phyloP scores from a whole-genome alignment of 2,888 invertebrate species.

The Pammene aurita region DNA sequence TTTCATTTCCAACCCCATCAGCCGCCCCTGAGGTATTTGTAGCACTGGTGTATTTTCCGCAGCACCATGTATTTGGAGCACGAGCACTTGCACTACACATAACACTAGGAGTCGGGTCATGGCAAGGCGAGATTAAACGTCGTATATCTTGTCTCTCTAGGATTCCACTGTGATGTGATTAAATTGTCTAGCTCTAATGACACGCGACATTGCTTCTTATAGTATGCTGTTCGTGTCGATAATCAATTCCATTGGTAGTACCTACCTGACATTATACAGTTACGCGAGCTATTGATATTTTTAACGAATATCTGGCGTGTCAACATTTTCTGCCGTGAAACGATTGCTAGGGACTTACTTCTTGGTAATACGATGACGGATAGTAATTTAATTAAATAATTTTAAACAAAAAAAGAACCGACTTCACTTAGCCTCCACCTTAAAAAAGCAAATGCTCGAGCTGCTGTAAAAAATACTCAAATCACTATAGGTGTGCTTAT shows the following conservation, averaged over 20 bases:
- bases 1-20: conserved; percentile 37
- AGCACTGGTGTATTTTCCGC: conserved; percentile 22
- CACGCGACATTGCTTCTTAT: conserved; percentile 30
- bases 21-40: conserved; percentile 41
- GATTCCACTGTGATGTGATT: neutral
- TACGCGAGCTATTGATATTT: neutral
- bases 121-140: neutral
- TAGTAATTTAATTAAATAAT: no score
- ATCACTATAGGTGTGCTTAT: no score
- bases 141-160: neutral
- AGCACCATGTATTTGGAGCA: conserved; percentile 16
- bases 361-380: no score
- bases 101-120: conserved; percentile 22
- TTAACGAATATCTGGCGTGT: neutral
- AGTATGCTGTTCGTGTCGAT: conserved; percentile 33
- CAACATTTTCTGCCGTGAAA: no score
- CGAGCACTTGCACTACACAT: conserved; percentile 13
- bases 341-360: no score
- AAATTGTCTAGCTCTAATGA: neutral
- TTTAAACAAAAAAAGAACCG: no score
- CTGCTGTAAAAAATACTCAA: no score
- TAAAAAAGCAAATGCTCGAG: no score
- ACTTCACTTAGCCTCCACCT: no score
- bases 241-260: conserved; percentile 25
- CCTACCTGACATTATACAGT: neutral